Evolutionary conservation across 2,888 invertebrate species (phyloP), one percentile per base, ranked within the genome.

Genomic region (Colletes collaris): DNA sequence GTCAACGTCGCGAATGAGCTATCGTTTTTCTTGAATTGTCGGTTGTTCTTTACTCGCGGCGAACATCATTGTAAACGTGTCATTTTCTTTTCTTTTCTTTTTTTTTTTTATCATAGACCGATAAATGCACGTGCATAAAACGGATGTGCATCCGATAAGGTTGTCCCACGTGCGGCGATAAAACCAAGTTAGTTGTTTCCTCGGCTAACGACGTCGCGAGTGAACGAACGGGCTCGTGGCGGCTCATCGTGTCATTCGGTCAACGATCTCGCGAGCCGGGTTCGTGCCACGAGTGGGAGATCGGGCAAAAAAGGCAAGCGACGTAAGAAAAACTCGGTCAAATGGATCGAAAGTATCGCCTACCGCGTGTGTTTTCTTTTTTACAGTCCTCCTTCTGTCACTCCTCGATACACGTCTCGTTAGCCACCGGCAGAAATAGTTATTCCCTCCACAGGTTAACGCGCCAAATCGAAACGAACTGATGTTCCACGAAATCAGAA

Each of bases 271-370:
- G 68, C 49, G n/a, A 69, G 69, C 62, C 77, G 63, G 72, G 56
- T 80, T 76, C 81, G 70, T 63, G 71, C 53, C 53, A 59, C 64
- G 70, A 68, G 76, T 64, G 70, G 75, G 69, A 74, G 63, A 70
- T 70, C 81, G 58, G 60, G 75, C 71, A 77, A 82, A 82, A 16
- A 82, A 81, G 78, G 67, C 78, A 8, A 66, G 52, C 71, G 19
- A 78, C 81, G 64, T 70, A 74, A 81, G 82, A 82, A 81, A 81
- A 82, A 81, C 82, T 82, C 78, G 82, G 81, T 81, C 82, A 81
- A 82, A 81, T 78, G 81, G 76, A 82, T 81, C 76, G 81, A 76
- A 71, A 70, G 76, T 73, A 81, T 81, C 72, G 68, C 64, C 73
- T 68, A 35, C 59, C 52, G 59, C 56, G 68, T 52, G 68, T 79